Percentiles rank a stretch among this genome's conserved stretches.
Conservation (phyloP, 2,113 vertebrate species). For the Pteruthius melanotis region DNA sequence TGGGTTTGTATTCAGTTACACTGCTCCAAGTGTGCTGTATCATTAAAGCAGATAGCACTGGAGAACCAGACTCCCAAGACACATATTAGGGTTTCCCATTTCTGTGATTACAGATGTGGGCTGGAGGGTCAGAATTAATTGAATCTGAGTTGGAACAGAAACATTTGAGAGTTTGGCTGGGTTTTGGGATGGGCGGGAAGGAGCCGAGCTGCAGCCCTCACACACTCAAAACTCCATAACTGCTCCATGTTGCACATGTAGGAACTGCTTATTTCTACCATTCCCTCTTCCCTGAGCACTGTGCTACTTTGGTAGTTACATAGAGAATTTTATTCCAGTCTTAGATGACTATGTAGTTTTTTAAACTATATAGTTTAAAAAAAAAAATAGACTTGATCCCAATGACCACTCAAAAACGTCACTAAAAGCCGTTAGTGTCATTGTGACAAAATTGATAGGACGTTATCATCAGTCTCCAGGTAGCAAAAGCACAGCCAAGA, state of each 20-base stretch:
- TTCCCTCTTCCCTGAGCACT: not conserved
- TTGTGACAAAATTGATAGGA: not conserved
- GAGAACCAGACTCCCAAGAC: not conserved
- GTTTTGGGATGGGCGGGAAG: fast-evolving
- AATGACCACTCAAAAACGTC: not conserved
- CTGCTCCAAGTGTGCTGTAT: not conserved
- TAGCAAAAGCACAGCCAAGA: not conserved
- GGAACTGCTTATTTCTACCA: not conserved
- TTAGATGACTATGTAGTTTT: no score
- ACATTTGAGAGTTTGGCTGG: not conserved
- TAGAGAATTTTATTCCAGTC: not conserved
- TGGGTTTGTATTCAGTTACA: not conserved
- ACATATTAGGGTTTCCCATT: not conserved
- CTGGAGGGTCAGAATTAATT: not conserved
- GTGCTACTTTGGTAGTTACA: not conserved
- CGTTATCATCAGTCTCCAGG: not conserved
- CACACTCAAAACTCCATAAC: not conserved
- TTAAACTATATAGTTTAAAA: not conserved
- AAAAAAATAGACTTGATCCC: not conserved
- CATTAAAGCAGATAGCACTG: not conserved
- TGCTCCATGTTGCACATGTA: not conserved
- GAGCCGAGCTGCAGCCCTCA: not conserved
- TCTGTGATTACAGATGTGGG: not conserved
- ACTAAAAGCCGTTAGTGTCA: not conserved
- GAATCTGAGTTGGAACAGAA: not conserved